Evolutionary conservation across 2,113 vertebrate genomes (phyloP).

Genomic region (human): GRCh38 chr5:93022501-93023000

Average conservation of each 20-base stretch:
- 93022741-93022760: background rate
- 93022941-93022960: slow-evolving; percentile 58
- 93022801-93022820: slow-evolving; percentile 21
- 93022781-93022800: background rate
- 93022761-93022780: background rate
- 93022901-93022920: slow-evolving; percentile 58
- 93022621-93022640: background rate
- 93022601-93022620: background rate
- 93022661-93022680: background rate
- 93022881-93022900: slow-evolving; percentile 41
- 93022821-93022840: background rate
- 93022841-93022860: background rate
- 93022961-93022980: slow-evolving; percentile 73
- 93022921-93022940: slow-evolving; percentile 62
- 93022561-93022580: slow-evolving; percentile 44
- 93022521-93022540: slow-evolving; percentile 67
- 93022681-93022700: slow-evolving; percentile 6
- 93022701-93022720: background rate
- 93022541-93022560: slow-evolving; percentile 51
- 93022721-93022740: background rate
- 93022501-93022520: slow-evolving; percentile 27
- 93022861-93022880: background rate
- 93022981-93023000: slow-evolving; percentile 73
- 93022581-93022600: slow-evolving; percentile 1
- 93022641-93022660: background rate